Conservation (phyloP, 2,888 invertebrate genomes). For the Athalia cordata region DNA sequence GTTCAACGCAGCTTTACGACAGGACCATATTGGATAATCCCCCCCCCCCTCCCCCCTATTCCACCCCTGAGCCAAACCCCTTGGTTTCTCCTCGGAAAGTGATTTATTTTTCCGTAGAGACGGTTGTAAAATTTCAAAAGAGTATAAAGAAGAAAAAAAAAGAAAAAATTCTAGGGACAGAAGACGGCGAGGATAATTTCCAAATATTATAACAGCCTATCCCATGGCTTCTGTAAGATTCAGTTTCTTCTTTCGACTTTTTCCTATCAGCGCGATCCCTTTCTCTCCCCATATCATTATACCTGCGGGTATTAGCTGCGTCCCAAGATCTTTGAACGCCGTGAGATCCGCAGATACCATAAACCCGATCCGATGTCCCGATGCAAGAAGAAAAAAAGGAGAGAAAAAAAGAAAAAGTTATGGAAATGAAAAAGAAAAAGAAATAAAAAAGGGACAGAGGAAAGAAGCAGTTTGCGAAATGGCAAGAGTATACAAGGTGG, state of each 20-base stretch:
- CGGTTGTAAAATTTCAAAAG: not conserved
- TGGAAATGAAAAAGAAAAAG: not conserved
- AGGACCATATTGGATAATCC: conserved; percentile 10
- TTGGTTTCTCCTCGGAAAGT: conserved; percentile 14
- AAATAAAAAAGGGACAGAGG: not conserved
- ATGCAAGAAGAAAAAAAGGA: too few species aligned
- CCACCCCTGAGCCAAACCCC: not conserved
- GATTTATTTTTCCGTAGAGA: conserved; percentile 9
- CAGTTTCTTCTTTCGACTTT: too few species aligned
- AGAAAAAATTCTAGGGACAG: not conserved
- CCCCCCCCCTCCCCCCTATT: not conserved
- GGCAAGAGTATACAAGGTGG: not conserved
- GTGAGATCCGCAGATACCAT: conserved; percentile 6
- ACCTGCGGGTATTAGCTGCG: too few species aligned
- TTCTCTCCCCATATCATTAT: too few species aligned
- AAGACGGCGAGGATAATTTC: too few species aligned
- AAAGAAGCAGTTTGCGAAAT: conserved; percentile 7
- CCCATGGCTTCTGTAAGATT: too few species aligned
- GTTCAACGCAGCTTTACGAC: conserved; percentile 13
- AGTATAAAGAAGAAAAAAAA: not conserved
- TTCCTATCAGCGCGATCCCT: too few species aligned
- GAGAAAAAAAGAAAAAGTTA: not conserved
- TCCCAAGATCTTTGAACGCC: not conserved
- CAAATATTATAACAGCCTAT: too few species aligned
- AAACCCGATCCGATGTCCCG: not conserved